Evolutionary conservation across 2,797 vertebrate genomes (phyloP).

Genomic region (Gallinago stenura): DNA sequence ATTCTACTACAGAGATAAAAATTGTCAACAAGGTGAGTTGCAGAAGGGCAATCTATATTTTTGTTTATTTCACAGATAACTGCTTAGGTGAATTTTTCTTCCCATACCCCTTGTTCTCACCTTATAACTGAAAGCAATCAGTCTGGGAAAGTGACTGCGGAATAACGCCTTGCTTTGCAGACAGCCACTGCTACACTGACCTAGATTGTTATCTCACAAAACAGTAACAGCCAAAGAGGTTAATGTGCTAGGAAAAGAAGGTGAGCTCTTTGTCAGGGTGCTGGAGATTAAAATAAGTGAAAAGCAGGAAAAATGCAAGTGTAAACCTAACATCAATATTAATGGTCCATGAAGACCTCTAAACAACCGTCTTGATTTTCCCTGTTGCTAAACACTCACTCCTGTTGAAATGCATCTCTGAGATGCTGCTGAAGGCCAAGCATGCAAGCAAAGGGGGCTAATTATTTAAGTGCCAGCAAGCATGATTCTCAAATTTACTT

Average conservation of each 20-base stretch:
- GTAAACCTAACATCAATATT: background rate
- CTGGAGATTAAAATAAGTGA: background rate
- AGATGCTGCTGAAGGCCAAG: background rate
- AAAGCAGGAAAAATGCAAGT: background rate
- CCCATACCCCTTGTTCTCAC: background rate
- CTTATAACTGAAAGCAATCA: background rate
- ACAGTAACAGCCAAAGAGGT: background rate
- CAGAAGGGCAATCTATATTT: background rate
- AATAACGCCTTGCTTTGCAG: background rate
- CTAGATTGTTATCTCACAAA: conserved; percentile 29
- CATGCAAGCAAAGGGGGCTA: background rate
- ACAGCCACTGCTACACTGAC: background rate
- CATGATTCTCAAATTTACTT: background rate
- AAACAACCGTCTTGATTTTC: background rate
- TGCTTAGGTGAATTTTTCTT: background rate
- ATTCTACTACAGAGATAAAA: background rate
- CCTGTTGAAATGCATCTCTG: background rate
- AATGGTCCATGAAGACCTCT: background rate
- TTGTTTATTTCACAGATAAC: background rate
- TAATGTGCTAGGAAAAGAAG: background rate
- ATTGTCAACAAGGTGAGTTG: conserved; percentile 70
- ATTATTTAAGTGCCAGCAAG: background rate
- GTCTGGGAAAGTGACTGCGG: background rate
- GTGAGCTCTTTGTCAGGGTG: background rate
- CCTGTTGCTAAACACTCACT: background rate